Percentiles rank a stretch among this genome's conserved stretches.
phyloP scores from a whole-genome alignment of 2,888 invertebrate species.

The Hyposoter dolosus region DNA sequence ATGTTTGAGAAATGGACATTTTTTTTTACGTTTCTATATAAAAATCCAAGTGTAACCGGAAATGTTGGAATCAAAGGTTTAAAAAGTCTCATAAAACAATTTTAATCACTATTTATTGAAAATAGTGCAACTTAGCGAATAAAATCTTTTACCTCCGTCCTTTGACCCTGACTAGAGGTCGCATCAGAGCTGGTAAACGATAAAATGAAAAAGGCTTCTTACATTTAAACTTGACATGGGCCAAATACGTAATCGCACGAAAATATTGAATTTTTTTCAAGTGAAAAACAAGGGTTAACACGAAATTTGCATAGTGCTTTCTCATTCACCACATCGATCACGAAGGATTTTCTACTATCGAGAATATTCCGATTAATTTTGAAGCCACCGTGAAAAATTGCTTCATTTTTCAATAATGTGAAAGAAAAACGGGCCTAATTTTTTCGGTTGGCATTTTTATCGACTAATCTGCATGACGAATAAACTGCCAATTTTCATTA shows the following conservation, averaged over 20 bases:
- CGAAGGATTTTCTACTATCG: not conserved
- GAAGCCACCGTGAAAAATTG: not conserved
- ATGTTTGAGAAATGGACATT: not conserved
- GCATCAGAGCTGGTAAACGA: not conserved
- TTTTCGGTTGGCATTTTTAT: not conserved
- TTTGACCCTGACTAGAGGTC: not conserved
- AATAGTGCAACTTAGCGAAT: not conserved
- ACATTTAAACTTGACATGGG: not conserved
- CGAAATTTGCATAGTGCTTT: slow-evolving; percentile 10
- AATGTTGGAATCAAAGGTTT: not conserved
- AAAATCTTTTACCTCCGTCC: not conserved
- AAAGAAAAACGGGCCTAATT: not conserved
- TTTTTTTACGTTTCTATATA: not conserved
- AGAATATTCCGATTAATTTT: not conserved
- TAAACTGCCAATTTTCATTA: not conserved
- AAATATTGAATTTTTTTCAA: not conserved
- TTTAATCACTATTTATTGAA: not conserved
- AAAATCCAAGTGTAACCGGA: not conserved
- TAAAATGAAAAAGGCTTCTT: not conserved
- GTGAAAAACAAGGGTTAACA: not conserved
- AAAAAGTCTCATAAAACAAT: not conserved
- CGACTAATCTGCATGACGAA: not conserved
- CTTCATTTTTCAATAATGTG: not conserved
- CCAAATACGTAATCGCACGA: not conserved
- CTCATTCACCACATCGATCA: not conserved